phyloP scores from a whole-genome alignment of 2,888 invertebrate genomes.

The Baronia brevicornis region DNA sequence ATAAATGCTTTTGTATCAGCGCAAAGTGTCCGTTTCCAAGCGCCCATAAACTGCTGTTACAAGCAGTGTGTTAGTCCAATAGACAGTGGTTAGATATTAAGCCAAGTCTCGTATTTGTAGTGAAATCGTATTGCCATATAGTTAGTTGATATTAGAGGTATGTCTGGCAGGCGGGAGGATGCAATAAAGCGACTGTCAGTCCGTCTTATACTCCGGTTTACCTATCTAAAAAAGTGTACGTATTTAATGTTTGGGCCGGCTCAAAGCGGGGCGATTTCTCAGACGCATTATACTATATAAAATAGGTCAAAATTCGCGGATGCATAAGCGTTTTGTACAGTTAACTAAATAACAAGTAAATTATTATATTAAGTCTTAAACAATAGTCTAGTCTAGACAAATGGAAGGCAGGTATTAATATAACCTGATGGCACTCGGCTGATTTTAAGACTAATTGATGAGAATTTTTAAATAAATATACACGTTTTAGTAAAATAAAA shows the following conservation, averaged over 20 bases:
- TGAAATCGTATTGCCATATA: slow-evolving; percentile 65
- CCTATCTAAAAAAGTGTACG: slow-evolving; percentile 68
- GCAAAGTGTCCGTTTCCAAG: slow-evolving; percentile 4
- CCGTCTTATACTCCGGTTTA: slow-evolving; percentile 41
- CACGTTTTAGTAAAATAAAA: too few relatives aligned
- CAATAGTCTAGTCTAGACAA: slow-evolving; percentile 55
- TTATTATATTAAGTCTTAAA: slow-evolving; percentile 43
- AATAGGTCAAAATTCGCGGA: slow-evolving; percentile 66
- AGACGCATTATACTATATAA: slow-evolving; percentile 29
- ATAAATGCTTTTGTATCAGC: slow-evolving; percentile 1
- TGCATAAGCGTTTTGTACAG: slow-evolving; percentile 71
- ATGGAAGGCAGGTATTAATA: slow-evolving; percentile 36
- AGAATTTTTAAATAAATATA: slow-evolving; percentile 2
- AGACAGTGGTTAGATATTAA: slow-evolving; percentile 56
- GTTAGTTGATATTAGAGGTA: slow-evolving; percentile 62
- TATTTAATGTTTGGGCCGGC: slow-evolving; percentile 55
- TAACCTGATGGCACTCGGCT: slow-evolving; percentile 44
- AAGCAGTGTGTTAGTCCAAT: slow-evolving; percentile 52
- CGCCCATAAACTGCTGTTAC: slow-evolving; percentile 32
- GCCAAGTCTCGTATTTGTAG: slow-evolving; percentile 61
- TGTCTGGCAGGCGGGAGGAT: slow-evolving; percentile 64
- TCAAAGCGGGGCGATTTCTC: slow-evolving; percentile 42
- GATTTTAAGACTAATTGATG: slow-evolving; percentile 2
- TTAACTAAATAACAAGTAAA: slow-evolving; percentile 55
- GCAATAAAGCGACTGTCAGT: slow-evolving; percentile 45